Evolutionary conservation across 2,888 invertebrate genomes (phyloP), one percentile per base, ranked within the genome.

Genomic region (Caenorhabditis sp.): DNA sequence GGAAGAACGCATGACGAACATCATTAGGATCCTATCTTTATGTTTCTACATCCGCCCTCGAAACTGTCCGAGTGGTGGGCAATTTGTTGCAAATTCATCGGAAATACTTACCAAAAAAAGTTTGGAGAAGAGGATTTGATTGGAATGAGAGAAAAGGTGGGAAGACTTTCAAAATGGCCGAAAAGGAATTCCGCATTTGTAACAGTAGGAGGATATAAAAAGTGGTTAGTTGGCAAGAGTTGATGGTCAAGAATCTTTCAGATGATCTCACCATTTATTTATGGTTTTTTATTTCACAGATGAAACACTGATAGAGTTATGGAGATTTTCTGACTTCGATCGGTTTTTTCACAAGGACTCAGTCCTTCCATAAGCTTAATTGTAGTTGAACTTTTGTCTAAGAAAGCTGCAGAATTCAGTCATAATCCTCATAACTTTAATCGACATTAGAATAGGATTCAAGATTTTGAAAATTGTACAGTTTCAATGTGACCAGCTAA

Each of bases 81-180:
- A 79, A 79, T 79, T 79, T 70, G 79, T 79, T 70, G 79, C 70
- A 79, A 68, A 26, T 63, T 69, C 12, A 14, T 70, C 69, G 76
- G 49, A 54, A 61, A 35, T 16, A 38, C 19, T 49, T 7, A 69
- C n/a, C 54, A 69, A 63, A 63, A 51, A 51, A 41, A 22, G 31
- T 54, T 41, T 44, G 8, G 28, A 47, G 10, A 47, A 47, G 47
- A 31, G 31, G 44, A 49, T 63, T 44, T 19, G 16, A 26, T 35
- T 38, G 6, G 8, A 41, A 63, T 49, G 26, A 51, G 16, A 31
- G 49, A 26, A 14, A 59, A 10, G 38, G 54, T 10, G 49, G 63
- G 38, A 38, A 38, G 47, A 35, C 35, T 59, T 47, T 44, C 2
- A 44, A 64, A 19, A 31, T 31, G 26, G 14, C 22, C 14, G 24